Percentiles rank a stretch among this genome's conserved stretches.
Conservation (phyloP, 2,888 invertebrate species). For the Oligia strigilis region DNA sequence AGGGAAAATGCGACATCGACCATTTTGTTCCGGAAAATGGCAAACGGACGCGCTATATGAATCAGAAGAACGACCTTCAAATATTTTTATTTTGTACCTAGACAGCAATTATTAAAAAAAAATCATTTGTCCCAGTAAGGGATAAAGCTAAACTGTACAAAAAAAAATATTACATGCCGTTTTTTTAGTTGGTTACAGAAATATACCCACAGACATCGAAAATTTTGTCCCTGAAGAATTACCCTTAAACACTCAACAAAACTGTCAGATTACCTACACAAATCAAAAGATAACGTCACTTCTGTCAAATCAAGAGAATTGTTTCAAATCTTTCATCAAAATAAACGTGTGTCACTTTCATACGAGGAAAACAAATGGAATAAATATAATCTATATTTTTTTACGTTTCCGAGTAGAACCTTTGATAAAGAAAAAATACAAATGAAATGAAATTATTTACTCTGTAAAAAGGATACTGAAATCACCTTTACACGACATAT, state of each 20-base stretch:
- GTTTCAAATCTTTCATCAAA: neutral
- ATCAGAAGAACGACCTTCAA: no score
- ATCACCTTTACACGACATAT: neutral
- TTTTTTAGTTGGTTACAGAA: no score
- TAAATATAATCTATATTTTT: neutral
- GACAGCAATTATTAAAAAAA: no score
- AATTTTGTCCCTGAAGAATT: no score
- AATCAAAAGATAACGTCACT: slow-evolving; percentile 27
- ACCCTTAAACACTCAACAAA: neutral
- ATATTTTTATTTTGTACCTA: no score
- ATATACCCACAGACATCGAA: no score
- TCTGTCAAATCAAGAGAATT: slow-evolving; percentile 24
- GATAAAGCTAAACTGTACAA: no score
- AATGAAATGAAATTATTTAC: neutral
- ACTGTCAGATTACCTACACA: slow-evolving; percentile 25
- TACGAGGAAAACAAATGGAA: neutral
- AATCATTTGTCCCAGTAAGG: no score
- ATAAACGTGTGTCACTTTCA: neutral
- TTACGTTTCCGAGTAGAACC: neutral
- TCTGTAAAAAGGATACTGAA: neutral
- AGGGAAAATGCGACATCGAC: no score
- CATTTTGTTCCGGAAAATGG: no score
- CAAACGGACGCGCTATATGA: no score
- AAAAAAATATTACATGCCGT: no score
- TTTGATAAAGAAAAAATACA: neutral